Percentiles rank a stretch among this genome's conserved stretches.
phyloP scores from a whole-genome alignment of 2,888 invertebrate genomes.

The Latrodectus elegans region DNA sequence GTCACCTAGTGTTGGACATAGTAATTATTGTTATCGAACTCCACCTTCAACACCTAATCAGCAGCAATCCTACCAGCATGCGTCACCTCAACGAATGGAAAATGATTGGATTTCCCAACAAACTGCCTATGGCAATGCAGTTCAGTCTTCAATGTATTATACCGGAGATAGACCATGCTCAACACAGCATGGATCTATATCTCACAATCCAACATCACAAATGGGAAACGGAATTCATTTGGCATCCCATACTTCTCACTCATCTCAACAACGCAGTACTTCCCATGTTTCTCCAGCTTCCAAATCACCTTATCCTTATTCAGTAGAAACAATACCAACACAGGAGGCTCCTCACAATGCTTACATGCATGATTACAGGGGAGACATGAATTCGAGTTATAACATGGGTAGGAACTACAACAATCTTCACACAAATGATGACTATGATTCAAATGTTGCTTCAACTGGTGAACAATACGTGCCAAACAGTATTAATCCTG shows the following conservation, averaged over 20 bases:
- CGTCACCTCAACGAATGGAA: constrained; percentile 63
- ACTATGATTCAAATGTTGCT: constrained; percentile 51
- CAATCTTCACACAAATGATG: constrained; percentile 49
- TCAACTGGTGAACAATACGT: constrained; percentile 59
- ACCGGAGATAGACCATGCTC: constrained; percentile 46
- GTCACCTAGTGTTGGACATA: constrained; percentile 57
- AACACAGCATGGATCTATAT: constrained; percentile 46
- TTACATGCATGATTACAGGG: constrained; percentile 68
- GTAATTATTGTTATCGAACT: constrained; percentile 66
- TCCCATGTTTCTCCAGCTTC: constrained; percentile 51
- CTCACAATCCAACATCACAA: constrained; percentile 43
- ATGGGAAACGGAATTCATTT: constrained; percentile 35
- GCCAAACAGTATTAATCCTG: constrained; percentile 62
- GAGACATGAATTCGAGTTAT: constrained; percentile 45
- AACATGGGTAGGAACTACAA: constrained; percentile 52
- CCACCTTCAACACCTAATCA: constrained; percentile 60
- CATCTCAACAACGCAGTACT: constrained; percentile 31
- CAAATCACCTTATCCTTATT: constrained; percentile 61
- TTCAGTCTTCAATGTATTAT: constrained; percentile 60
- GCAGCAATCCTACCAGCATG: constrained; percentile 45
- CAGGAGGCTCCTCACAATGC: constrained; percentile 43
- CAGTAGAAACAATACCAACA: constrained; percentile 45
- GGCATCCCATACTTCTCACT: constrained; percentile 35
- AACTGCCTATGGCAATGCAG: constrained; percentile 43
- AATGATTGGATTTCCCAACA: constrained; percentile 65